Conservation (phyloP, 1,140 invertebrate genomes). For the Saccostrea cuccullata region DNA sequence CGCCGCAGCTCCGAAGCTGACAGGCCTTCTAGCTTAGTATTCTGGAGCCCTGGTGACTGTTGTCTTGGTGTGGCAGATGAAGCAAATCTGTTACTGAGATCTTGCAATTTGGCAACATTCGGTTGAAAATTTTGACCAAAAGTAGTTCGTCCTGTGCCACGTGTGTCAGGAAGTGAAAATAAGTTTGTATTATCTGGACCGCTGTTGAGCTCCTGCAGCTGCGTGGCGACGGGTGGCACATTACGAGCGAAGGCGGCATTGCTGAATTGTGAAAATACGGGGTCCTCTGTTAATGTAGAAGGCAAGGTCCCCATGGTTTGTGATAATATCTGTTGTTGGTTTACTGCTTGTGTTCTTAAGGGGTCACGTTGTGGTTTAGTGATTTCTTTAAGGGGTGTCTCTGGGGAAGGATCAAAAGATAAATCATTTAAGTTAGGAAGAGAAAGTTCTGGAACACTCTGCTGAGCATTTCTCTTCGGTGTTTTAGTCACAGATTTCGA, state of each 20-base stretch:
- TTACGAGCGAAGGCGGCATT: not conserved
- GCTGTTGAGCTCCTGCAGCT: not conserved
- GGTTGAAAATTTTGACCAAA: not conserved
- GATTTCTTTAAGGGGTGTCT: not conserved
- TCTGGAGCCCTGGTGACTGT: not conserved
- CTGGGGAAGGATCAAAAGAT: not conserved
- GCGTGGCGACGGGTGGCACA: not conserved
- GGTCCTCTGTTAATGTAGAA: no score
- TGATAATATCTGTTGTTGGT: not conserved
- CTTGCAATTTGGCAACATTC: not conserved
- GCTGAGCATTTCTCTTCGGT: not conserved
- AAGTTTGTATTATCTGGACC: not conserved
- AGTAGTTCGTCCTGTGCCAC: not conserved
- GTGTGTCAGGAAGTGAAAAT: not conserved
- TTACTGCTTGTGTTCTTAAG: not conserved
- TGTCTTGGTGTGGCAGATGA: not conserved
- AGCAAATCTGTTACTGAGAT: not conserved
- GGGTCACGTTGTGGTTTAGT: not conserved
- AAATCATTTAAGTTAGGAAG: not conserved
- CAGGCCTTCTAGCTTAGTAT: not conserved
- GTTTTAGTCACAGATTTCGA: not conserved
- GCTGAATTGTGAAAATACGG: not conserved
- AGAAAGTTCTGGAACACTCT: not conserved
- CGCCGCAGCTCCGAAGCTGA: not conserved
- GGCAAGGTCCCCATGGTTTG: not conserved